phyloP scores from a whole-genome alignment of 2,888 invertebrate genomes.

The Meiosimyza platycephala region DNA sequence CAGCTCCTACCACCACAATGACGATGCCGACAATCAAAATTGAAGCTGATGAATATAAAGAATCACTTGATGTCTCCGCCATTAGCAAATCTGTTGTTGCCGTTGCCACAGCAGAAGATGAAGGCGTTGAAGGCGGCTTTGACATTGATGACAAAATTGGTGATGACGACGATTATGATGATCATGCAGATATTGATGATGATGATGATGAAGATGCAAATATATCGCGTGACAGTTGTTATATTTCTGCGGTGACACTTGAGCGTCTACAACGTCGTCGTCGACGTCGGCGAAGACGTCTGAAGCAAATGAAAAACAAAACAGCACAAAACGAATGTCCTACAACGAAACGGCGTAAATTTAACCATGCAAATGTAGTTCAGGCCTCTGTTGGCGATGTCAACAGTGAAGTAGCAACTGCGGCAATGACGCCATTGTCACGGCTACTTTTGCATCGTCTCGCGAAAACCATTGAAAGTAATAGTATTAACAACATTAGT shows the following conservation, averaged over 20 bases:
- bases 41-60: slow-evolving; percentile 41
- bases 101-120: slow-evolving; percentile 41
- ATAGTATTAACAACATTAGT: slow-evolving; percentile 51
- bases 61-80: slow-evolving; percentile 27
- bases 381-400: slow-evolving; percentile 39
- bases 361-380: slow-evolving; percentile 36
- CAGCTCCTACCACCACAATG: slow-evolving; percentile 35
- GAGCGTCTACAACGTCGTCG: slow-evolving; percentile 43
- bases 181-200: slow-evolving; percentile 44
- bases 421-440: slow-evolving; percentile 49
- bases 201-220: slow-evolving; percentile 51
- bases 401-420: slow-evolving; percentile 22
- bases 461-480: slow-evolving; percentile 53
- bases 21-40: slow-evolving; percentile 43
- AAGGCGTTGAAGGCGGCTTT: slow-evolving; percentile 38
- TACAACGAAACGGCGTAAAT: slow-evolving; percentile 52
- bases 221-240: slow-evolving; percentile 54
- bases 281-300: slow-evolving; percentile 44
- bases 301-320: slow-evolving; percentile 49
- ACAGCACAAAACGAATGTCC: slow-evolving; percentile 47
- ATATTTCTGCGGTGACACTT: slow-evolving; percentile 57
- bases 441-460: slow-evolving; percentile 55
- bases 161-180: slow-evolving; percentile 44
- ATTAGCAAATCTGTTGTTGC: slow-evolving; percentile 41
- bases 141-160: slow-evolving; percentile 39